Evolutionary conservation across 1,140 invertebrate species (phyloP), one percentile per base, ranked within the genome.

Genomic region (Oryzaephilus surinamensis): DNA sequence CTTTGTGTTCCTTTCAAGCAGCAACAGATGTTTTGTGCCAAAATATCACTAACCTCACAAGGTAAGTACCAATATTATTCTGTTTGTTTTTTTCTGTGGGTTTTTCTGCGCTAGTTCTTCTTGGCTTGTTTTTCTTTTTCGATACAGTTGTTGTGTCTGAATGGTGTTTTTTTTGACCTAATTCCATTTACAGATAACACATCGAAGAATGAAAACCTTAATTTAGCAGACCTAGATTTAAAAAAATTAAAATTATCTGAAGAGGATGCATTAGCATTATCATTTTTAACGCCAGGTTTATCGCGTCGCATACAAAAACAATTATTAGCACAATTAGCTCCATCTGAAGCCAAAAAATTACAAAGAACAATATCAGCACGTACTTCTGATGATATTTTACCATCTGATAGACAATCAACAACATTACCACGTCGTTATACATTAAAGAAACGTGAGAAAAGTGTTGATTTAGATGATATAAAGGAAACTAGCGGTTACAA

Each of bases 291-390:
- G 32, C 75, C 75, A 6, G 73, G 70, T 33, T 57, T 77, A 45
- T 73, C 74, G 26, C 69, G 72, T 45, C 67, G 73, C 18, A 70
- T 77, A 48, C 73, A 76, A 61, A 72, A 69, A 45, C 74, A 77
- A 57, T 60, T 77, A 41, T 60, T 77, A 26, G 70, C 72, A 35
- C 73, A 75, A 53, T 57, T 77, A 44, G 72, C 74, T 16, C 71
- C 74, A 4, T 71, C 69, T 37, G 73, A 76, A 57, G 71, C 71
- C 2, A 63, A 67, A 32, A 67, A 69, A 47, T 56, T 77, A 23
- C 70, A 73, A 27, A 66, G 73, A 50, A 77, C 74, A 12, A 57
- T 76, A n/a, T 75, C 72, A 43, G 69, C 51, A 10, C 35, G 38
- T 26, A 29, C 20, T 27, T 55, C 52, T 13, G 27, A 44, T 7